Evolutionary conservation across 2,113 vertebrate species (phyloP).

Genomic region (Petromus typicus): DNA sequence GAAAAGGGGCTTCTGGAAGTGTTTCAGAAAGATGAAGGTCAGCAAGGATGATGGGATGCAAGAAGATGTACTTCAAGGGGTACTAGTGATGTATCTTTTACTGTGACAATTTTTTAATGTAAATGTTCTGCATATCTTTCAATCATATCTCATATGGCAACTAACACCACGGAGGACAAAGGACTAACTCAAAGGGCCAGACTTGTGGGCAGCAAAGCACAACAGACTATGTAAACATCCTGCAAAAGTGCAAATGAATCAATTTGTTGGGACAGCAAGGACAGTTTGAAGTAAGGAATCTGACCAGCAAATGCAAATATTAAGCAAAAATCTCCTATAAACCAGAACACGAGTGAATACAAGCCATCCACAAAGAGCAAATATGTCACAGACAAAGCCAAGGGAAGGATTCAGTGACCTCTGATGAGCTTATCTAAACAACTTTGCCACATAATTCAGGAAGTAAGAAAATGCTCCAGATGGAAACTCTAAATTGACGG

Average conservation of each 20-base stretch:
- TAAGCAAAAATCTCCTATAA: not conserved
- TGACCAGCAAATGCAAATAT: not conserved
- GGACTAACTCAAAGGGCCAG: not conserved
- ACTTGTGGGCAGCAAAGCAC: not conserved
- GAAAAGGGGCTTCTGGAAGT: not conserved
- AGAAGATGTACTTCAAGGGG: not conserved
- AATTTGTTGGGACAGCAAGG: not conserved
- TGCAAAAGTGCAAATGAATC: not conserved
- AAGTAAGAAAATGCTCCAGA: not conserved
- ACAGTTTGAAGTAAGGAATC: not conserved
- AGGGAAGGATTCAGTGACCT: not conserved
- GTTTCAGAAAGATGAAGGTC: not conserved
- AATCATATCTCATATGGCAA: not conserved
- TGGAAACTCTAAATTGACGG: not conserved
- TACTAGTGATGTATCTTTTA: not conserved
- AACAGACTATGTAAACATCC: not conserved
- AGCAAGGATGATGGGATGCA: not conserved
- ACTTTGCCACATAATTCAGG: not conserved
- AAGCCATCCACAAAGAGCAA: not conserved
- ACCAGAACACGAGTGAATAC: not conserved
- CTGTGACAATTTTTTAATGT: not conserved
- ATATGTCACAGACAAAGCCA: not conserved
- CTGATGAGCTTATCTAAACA: not conserved
- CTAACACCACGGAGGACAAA: not conserved
- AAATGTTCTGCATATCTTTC: not conserved